A percentile compares a stretch with the other conserved stretches of the same genome.
Conservation (phyloP, 2,797 vertebrate genomes). For the Otus scops region DNA sequence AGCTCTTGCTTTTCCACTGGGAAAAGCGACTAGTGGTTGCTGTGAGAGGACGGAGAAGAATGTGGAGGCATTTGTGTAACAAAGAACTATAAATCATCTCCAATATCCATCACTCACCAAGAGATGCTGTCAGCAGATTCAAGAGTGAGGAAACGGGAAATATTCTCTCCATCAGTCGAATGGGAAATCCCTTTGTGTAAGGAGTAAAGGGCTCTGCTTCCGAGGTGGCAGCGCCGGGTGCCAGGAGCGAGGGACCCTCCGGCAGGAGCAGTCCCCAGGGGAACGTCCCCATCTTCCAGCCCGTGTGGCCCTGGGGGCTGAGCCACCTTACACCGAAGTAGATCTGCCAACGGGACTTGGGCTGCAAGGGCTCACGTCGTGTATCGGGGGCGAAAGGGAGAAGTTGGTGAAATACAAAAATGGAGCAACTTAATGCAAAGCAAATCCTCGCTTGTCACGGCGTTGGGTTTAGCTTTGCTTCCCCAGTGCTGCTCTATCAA, state of each 20-base stretch:
- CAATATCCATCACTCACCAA: conserved; percentile 53
- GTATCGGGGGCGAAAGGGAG: background rate
- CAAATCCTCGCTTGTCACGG: background rate
- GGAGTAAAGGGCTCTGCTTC: background rate
- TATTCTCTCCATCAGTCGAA: background rate
- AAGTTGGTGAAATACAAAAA: background rate
- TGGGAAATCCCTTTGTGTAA: conserved; percentile 9
- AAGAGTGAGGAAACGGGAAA: conserved; percentile 11
- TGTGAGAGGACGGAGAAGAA: conserved; percentile 47
- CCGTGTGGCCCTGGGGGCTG: fast-evolving
- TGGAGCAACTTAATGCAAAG: background rate
- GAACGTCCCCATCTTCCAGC: background rate
- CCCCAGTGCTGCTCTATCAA: background rate
- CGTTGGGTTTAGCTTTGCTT: background rate
- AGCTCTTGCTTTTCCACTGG: background rate
- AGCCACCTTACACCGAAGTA: fast-evolving
- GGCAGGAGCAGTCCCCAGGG: background rate
- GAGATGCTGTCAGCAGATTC: conserved; percentile 47
- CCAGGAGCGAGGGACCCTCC: fast-evolving
- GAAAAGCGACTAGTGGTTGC: conserved; percentile 49
- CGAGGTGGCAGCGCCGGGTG: fast-evolving
- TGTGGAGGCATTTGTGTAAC: conserved; percentile 76
- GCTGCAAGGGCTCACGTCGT: fast-evolving
- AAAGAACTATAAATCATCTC: conserved; percentile 76
- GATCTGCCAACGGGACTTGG: fast-evolving